Evolutionary conservation across 2,888 invertebrate species (phyloP).

Genomic region (Lycaena phlaeas): DNA sequence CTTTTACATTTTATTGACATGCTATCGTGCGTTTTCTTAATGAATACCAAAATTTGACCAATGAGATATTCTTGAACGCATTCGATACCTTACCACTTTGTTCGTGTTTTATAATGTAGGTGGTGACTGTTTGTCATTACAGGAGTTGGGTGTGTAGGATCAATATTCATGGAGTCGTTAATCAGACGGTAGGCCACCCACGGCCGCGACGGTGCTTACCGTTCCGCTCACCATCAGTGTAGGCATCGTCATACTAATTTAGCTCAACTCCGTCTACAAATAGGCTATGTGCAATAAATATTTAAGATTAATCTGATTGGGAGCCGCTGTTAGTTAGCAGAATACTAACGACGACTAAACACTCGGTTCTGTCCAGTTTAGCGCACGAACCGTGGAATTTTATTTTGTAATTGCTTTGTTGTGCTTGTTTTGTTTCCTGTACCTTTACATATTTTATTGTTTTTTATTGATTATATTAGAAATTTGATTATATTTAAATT

Average conservation of each 20-base stretch:
- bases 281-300: constrained; percentile 68
- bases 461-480: no score
- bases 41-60: no score
- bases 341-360: constrained; percentile 54
- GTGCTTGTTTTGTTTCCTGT: constrained; percentile 19
- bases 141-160: no score
- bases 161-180: constrained; percentile 63
- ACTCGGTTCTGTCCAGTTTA: constrained; percentile 28
- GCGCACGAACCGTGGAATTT: constrained; percentile 23
- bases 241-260: constrained; percentile 69
- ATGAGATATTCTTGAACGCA: no score
- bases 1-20: no score
- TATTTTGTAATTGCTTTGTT: constrained; percentile 24
- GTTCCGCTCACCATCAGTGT: constrained; percentile 62
- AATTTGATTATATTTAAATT: no score
- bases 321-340: constrained; percentile 37
- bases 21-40: no score
- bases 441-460: constrained; percentile 3
- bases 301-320: constrained; percentile 71
- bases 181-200: constrained; percentile 64
- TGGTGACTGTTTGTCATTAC: not conserved
- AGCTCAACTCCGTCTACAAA: constrained; percentile 50
- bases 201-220: constrained; percentile 46
- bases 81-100: not conserved
- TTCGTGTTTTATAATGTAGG: constrained; percentile 12